Percentiles rank a stretch among this genome's conserved stretches.
Conservation (phyloP, 2,888 invertebrate species). For the Orthosia cruda region DNA sequence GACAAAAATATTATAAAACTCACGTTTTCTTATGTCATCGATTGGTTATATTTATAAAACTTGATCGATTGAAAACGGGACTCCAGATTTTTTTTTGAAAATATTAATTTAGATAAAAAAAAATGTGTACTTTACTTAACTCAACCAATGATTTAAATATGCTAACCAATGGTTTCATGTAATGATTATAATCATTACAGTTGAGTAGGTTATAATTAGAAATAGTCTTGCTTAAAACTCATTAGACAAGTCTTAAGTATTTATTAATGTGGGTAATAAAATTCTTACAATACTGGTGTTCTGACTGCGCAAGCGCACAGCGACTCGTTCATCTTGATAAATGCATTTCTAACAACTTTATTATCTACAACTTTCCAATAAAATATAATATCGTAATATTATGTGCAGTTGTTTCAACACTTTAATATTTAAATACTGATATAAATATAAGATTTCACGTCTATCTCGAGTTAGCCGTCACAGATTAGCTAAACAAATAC, state of each 20-base stretch:
- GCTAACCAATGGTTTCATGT: too few species aligned
- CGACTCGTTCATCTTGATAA: constrained; percentile 20
- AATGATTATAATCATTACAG: too few species aligned
- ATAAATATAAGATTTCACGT: constrained; percentile 13
- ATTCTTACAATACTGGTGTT: not conserved
- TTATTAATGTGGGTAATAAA: not conserved
- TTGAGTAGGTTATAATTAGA: too few species aligned
- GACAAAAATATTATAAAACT: not conserved
- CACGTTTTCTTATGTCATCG: not conserved
- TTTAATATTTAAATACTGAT: constrained; percentile 18
- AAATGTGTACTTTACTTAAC: too few species aligned
- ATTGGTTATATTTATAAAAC: not conserved
- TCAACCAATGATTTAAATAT: too few species aligned
- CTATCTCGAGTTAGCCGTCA: constrained; percentile 2
- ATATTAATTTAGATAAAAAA: not conserved
- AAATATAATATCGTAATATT: constrained; percentile 16
- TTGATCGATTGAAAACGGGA: constrained; percentile 11
- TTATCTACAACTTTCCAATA: constrained; percentile 5
- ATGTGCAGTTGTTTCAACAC: constrained; percentile 25
- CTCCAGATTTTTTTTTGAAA: constrained; percentile 15
- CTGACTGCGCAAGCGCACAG: constrained; percentile 16
- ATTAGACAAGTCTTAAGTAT: not conserved
- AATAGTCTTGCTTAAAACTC: not conserved
- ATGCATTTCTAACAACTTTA: constrained; percentile 12
- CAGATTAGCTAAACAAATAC: not conserved